Conservation (phyloP, 1,140 invertebrate species). For the Phthorimaea operculella region DNA sequence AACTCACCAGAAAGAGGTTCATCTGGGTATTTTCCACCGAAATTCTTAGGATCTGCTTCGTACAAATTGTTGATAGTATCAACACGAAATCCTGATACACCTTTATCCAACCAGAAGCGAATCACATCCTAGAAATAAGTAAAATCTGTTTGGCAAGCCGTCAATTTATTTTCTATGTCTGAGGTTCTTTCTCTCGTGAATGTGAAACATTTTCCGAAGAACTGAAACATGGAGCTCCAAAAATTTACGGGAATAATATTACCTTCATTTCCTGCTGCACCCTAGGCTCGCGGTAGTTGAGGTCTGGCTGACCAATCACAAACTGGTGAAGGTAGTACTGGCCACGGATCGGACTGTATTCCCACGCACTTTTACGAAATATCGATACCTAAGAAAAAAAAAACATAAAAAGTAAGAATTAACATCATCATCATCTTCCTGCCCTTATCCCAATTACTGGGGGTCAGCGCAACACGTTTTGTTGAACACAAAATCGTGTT, state of each 20-base stretch:
- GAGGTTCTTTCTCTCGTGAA: too few species aligned
- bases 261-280: slow-evolving; percentile 76
- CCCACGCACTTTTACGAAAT: slow-evolving; percentile 78
- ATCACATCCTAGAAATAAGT: slow-evolving; percentile 70
- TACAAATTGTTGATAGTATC: slow-evolving; percentile 73
- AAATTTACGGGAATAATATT: too few species aligned
- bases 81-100: slow-evolving; percentile 81
- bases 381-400: slow-evolving; percentile 55
- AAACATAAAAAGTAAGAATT: neutral
- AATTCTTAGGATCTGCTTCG: slow-evolving; percentile 64
- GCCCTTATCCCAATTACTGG: too few species aligned
- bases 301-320: slow-evolving; percentile 75
- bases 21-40: slow-evolving; percentile 62
- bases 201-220: too few species aligned
- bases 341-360: slow-evolving; percentile 69
- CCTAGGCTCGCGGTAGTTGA: slow-evolving; percentile 75
- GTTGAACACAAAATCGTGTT: too few species aligned
- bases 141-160: neutral
- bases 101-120: slow-evolving; percentile 78
- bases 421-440: too few species aligned
- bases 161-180: too few species aligned
- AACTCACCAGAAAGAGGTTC: slow-evolving; percentile 61
- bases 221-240: too few species aligned
- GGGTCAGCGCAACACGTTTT: too few species aligned
- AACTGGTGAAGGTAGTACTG: slow-evolving; percentile 83